Conservation (phyloP, 2,797 vertebrate species). For the Phrynocephalus guinanensis region DNA sequence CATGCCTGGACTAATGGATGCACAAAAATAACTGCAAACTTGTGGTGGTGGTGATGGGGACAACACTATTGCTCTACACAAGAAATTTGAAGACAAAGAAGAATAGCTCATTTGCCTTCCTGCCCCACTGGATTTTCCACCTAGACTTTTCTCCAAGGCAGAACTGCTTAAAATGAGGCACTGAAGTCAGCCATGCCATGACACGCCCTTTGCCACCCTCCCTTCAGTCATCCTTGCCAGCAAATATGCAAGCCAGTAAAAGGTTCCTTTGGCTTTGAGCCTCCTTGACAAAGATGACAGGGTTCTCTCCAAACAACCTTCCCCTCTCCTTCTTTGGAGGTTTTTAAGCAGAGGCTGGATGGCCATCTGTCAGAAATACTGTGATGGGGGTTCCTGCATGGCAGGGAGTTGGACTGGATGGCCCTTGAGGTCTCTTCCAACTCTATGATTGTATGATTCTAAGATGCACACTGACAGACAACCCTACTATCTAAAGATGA, state of each 20-base stretch:
- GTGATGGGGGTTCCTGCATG: too few species aligned
- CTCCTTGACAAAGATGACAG: neutral
- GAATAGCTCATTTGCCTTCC: neutral
- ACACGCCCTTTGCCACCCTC: neutral
- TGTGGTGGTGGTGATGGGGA: neutral
- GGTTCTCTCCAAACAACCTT: neutral
- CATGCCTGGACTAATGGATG: too few species aligned
- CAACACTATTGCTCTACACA: neutral
- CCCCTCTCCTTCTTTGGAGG: too few species aligned
- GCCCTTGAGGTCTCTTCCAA: too few species aligned
- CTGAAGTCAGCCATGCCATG: fast-evolving
- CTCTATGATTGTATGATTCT: neutral
- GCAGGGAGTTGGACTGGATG: too few species aligned
- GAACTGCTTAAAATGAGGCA: neutral
- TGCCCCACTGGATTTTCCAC: conserved; percentile 1
- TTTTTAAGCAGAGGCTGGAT: too few species aligned
- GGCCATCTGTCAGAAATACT: too few species aligned
- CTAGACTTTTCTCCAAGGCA: neutral
- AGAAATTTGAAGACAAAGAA: neutral
- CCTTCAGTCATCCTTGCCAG: conserved; percentile 16
- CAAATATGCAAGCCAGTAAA: conserved; percentile 14
- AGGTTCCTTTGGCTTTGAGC: neutral
- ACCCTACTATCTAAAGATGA: neutral
- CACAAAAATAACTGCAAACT: neutral
- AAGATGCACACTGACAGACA: neutral